Percentiles rank a stretch among this genome's conserved stretches.
Conservation (phyloP, 2,113 vertebrate genomes). For the Dromiciops gliroides region DNA sequence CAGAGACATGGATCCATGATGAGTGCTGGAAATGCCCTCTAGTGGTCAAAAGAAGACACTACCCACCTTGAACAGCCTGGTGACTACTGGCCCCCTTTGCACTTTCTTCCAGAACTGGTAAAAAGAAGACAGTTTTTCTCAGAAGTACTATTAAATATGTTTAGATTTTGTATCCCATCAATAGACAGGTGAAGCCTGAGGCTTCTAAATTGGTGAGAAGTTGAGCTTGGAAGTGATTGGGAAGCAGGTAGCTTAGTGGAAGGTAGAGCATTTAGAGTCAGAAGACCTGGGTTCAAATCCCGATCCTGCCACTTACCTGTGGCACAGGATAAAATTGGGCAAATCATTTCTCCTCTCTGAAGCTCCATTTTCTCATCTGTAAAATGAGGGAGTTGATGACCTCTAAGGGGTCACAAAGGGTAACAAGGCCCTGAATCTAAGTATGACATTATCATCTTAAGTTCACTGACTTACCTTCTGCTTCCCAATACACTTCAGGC, state of each 20-base stretch:
- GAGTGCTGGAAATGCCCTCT: slow-evolving; percentile 73
- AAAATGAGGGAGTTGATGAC: not conserved
- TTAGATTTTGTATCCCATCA: not conserved
- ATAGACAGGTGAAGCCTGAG: not conserved
- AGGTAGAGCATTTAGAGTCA: not conserved
- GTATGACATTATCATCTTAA: no score
- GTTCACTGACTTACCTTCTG: not conserved
- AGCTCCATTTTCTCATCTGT: not conserved
- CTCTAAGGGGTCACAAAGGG: not conserved
- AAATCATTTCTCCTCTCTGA: not conserved
- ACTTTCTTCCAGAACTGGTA: not conserved
- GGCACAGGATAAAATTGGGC: not conserved
- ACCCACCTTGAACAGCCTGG: not conserved
- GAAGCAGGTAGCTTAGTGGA: not conserved
- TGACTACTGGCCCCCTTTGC: not conserved
- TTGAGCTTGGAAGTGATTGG: not conserved
- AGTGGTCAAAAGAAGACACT: slow-evolving; percentile 58
- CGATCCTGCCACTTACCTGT: not conserved
- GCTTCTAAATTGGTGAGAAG: not conserved
- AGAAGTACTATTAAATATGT: not conserved
- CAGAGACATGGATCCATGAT: not conserved
- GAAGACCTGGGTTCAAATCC: not conserved
- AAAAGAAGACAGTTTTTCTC: slow-evolving; percentile 6
- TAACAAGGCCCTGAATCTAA: no score
- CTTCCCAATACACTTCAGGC: not conserved